Evolutionary conservation across 2,888 invertebrate species (phyloP), one percentile per base, ranked within the genome.

Genomic region (Hedychridium roseum): DNA sequence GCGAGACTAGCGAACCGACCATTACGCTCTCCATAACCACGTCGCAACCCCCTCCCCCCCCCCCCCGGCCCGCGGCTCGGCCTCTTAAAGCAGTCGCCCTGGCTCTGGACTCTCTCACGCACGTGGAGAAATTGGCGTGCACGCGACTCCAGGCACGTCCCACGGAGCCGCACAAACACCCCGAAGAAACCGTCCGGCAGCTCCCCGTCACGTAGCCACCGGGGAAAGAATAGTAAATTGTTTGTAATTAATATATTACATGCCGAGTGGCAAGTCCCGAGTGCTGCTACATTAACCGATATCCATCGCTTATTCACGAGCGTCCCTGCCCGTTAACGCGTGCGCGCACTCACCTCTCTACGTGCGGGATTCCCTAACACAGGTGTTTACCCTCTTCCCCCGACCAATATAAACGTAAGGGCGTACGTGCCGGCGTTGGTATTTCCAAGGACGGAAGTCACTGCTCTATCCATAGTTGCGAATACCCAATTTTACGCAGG

Each of bases 241-340:
- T 71, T 73, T 71, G 64, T 70, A 70, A 73, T 74, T 73, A 74
- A 73, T 74, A 73, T 70, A 73, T 73, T 71, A 74, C 73, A 68
- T 60, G 68, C 50, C 57, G 64, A 64, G 70, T 61, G 64, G 57
- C 53, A 59, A 65, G 65, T 64, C 59, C 45, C 55, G 52, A 57
- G 63, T 54, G 56, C 57, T 56, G 45, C 47, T 61, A 60, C 66
- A 64, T 70, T 68, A 65, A 50, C 47, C 57, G 71, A 73, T 73
- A 72, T 61, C 49, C 61, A 70, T 71, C 71, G 64, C 50, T 64
- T 69, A 69, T 67, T 71, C 64, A 64, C 57, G 47, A 35, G 4
- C 26, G 20, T 20, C 21, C 38, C 37, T 46, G 18, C 14, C 16
- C 32, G 43, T 11, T 30, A 20, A 17, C 16, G 20, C 3, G n/a